Percentiles rank a stretch among this genome's conserved stretches.
Conservation (phyloP, 64 coral and sea anemone genomes). For the Pachyseris speciosa region DNA sequence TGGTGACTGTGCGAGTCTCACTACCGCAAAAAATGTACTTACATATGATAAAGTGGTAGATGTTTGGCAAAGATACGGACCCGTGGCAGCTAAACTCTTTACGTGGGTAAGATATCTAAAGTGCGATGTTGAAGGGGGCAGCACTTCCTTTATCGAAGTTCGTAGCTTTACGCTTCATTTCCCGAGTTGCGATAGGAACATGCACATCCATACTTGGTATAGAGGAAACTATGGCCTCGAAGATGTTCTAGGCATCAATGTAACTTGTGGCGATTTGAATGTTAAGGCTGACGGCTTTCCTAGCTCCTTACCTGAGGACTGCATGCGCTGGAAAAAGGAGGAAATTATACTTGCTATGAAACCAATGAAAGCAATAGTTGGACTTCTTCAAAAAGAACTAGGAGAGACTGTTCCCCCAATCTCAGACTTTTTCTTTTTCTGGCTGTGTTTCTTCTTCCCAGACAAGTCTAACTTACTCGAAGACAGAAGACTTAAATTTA, state of each 20-base stretch:
- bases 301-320: not conserved
- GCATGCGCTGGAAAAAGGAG: not conserved
- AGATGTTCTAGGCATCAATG: not conserved
- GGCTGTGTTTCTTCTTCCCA: conserved; percentile 25
- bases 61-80: not conserved
- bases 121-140: not conserved
- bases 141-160: not conserved
- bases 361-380: not conserved
- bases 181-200: conserved; percentile 8
- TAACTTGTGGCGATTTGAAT: conserved; percentile 60
- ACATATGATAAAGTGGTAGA: conserved; percentile 9
- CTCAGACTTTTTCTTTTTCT: conserved; percentile 14
- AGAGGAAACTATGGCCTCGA: not conserved
- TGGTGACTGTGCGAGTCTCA: not conserved
- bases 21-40: not conserved
- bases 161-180: conserved; percentile 35
- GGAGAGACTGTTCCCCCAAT: not conserved
- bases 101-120: not conserved
- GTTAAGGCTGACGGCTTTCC: not conserved
- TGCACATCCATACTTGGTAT: conserved; percentile 37
- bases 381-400: conserved; percentile 22
- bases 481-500: conserved; percentile 27
- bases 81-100: conserved; percentile 40
- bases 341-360: not conserved
- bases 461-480: not conserved